Evolutionary conservation across 92 coral and sea anemone species (phyloP).

Genomic region (Phenganax stokvisi): DNA sequence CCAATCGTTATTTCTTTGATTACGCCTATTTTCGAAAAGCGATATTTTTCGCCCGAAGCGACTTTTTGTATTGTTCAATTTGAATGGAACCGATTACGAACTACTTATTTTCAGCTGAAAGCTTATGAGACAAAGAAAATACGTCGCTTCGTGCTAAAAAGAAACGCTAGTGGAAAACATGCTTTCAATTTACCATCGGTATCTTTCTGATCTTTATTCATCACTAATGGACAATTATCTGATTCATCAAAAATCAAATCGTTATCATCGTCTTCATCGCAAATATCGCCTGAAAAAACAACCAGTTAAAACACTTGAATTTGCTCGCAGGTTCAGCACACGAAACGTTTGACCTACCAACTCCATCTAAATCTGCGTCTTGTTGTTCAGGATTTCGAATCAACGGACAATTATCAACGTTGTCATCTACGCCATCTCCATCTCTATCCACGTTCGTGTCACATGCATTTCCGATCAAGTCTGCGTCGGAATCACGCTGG

Average conservation of each 20-base stretch:
- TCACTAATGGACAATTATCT: constrained; percentile 70
- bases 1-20: too few relatives aligned
- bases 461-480: constrained; percentile 72
- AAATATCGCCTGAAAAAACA: constrained; percentile 60
- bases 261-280: constrained; percentile 70
- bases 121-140: too few relatives aligned
- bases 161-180: not conserved
- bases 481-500: constrained; percentile 69
- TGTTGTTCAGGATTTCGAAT: constrained; percentile 68
- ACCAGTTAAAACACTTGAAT: not conserved
- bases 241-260: constrained; percentile 63
- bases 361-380: constrained; percentile 74
- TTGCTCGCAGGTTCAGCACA: not conserved
- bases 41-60: too few relatives aligned
- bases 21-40: too few relatives aligned
- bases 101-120: too few relatives aligned
- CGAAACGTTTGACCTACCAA: constrained; percentile 47
- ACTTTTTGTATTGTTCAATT: too few relatives aligned
- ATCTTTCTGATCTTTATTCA: constrained; percentile 78
- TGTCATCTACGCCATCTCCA: constrained; percentile 84
- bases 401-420: constrained; percentile 71
- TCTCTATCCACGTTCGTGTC: constrained; percentile 69
- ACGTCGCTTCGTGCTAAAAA: too few relatives aligned
- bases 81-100: too few relatives aligned
- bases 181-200: constrained; percentile 60